Percentiles rank a stretch among this genome's conserved stretches.
phyloP scores from a whole-genome alignment of 2,113 vertebrate species.

The Mesoclemmys tuberculata region DNA sequence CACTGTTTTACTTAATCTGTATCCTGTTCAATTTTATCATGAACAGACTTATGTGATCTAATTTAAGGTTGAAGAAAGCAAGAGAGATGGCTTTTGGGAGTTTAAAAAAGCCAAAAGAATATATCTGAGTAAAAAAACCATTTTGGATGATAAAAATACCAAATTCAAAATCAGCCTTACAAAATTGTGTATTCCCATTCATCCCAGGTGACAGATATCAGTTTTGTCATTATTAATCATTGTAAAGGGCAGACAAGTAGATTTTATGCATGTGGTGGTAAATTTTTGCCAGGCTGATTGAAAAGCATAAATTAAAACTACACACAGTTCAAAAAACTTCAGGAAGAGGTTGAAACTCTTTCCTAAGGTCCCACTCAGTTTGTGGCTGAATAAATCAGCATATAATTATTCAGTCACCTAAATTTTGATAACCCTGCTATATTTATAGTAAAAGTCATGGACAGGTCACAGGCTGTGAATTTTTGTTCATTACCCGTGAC shows the following conservation, averaged over 20 bases:
- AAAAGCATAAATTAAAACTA: neutral
- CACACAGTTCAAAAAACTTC: accelerated
- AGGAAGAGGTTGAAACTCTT: neutral
- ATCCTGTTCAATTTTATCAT: neutral
- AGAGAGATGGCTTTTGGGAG: neutral
- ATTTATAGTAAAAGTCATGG: neutral
- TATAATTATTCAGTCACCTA: neutral
- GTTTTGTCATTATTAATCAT: neutral
- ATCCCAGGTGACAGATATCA: neutral
- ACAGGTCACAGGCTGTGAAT: no score
- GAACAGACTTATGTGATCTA: neutral
- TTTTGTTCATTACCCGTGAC: no score
- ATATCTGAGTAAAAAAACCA: neutral
- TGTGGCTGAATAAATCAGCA: neutral
- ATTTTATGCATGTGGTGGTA: neutral
- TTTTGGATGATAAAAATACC: neutral
- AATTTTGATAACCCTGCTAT: neutral
- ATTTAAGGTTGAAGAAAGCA: neutral
- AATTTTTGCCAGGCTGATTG: neutral
- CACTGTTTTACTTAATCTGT: neutral
- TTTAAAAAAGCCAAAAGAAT: neutral
- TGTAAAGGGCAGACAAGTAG: neutral
- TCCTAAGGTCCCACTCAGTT: neutral
- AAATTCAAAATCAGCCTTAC: neutral
- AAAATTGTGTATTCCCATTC: neutral